Evolutionary conservation across 2,888 invertebrate species (phyloP).

Genomic region (Isoperla grammatica): DNA sequence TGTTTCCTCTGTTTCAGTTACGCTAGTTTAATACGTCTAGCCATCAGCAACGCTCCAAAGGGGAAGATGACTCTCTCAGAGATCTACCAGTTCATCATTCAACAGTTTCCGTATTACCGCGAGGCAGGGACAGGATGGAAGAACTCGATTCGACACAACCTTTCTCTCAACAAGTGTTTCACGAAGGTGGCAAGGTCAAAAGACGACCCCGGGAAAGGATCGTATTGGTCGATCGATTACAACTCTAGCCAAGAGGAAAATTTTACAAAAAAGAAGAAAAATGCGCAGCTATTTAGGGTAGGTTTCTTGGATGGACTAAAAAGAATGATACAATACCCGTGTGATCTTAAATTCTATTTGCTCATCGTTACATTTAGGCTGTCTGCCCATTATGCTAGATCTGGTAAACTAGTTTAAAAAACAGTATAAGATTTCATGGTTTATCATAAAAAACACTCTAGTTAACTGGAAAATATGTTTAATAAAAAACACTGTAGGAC

Average conservation of each 20-base stretch:
- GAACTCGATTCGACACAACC: conserved; percentile 67
- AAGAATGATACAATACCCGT: too few relatives aligned
- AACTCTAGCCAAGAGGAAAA: conserved; percentile 52
- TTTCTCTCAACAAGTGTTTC: conserved; percentile 67
- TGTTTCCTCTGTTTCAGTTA: conserved; percentile 48
- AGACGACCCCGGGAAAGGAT: conserved; percentile 67
- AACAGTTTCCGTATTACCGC: conserved; percentile 65
- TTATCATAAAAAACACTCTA: too few relatives aligned
- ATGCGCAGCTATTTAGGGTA: conserved; percentile 47
- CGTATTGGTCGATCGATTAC: conserved; percentile 58
- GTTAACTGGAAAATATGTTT: too few relatives aligned
- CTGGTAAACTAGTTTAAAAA: too few relatives aligned
- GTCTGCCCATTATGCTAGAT: too few relatives aligned
- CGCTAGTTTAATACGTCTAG: conserved; percentile 63
- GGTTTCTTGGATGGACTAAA: too few relatives aligned
- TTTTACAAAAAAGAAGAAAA: conserved; percentile 47
- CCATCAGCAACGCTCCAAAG: conserved; percentile 59
- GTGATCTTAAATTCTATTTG: too few relatives aligned
- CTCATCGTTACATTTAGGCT: too few relatives aligned
- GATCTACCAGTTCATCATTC: conserved; percentile 67
- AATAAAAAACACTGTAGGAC: too few relatives aligned
- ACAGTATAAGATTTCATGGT: too few relatives aligned
- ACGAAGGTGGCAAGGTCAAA: conserved; percentile 65
- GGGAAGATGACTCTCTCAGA: conserved; percentile 69
- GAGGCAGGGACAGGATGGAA: conserved; percentile 67